These are phyloP conservation scores for Antheraea mylitta DNA, from an alignment of 1,140 invertebrate genomes.

Conservation along the genomic window DNA sequence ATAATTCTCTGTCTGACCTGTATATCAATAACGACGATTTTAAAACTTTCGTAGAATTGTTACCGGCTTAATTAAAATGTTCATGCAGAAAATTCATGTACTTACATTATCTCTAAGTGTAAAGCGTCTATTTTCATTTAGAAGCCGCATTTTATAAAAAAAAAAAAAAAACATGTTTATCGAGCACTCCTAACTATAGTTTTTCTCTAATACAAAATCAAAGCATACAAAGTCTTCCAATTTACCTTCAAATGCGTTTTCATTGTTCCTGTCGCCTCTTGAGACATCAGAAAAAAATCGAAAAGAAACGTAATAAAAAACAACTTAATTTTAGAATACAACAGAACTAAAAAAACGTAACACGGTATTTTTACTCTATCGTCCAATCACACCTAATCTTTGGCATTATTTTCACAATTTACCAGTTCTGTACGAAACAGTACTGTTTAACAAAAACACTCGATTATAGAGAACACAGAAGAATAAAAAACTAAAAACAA, in stretches of 20 bases:
- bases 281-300: conserved; percentile 63
- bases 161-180: no score
- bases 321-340: conserved; percentile 36
- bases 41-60: no score
- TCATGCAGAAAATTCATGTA: no score
- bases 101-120: no score
- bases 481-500: conserved; percentile 45
- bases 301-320: conserved; percentile 36
- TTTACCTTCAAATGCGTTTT: conserved; percentile 67
- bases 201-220: no score
- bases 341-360: conserved; percentile 48
- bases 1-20: no score
- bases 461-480: conserved; percentile 46
- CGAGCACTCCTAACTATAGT: no score
- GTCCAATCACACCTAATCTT: conserved; percentile 67
- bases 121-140: no score
- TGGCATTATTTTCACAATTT: conserved; percentile 55
- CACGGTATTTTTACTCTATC: conserved; percentile 40
- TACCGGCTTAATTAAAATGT: no score
- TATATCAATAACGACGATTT: no score
- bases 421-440: conserved; percentile 27
- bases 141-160: no score
- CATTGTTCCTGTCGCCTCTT: conserved; percentile 68
- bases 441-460: conserved; percentile 34
- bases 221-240: background rate